Evolutionary conservation across 2,113 vertebrate genomes (phyloP).

Genomic region (Pungitius pungitius): DNA sequence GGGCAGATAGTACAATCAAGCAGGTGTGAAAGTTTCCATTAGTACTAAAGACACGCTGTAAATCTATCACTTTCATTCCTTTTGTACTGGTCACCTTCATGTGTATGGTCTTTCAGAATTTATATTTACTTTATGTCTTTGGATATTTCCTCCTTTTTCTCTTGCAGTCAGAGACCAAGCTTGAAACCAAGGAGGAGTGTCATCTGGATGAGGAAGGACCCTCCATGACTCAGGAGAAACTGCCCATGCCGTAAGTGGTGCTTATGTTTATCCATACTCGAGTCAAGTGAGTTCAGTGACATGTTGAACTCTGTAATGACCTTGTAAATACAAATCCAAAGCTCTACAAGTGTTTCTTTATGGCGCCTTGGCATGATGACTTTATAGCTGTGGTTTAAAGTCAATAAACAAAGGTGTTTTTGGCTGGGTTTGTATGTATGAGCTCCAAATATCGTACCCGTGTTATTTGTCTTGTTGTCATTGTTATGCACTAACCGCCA

Average conservation of each 20-base stretch:
- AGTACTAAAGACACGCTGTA: not conserved
- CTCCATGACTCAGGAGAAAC: conserved; percentile 70
- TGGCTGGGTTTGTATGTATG: not conserved
- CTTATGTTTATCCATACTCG: not conserved
- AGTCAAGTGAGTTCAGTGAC: conserved; percentile 10
- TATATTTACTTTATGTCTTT: not conserved
- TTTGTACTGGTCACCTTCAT: not conserved
- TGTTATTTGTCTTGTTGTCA: too few relatives aligned
- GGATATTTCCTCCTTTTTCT: conserved; percentile 11
- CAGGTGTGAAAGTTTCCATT: conserved; percentile 81
- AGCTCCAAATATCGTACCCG: not conserved
- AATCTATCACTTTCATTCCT: not conserved
- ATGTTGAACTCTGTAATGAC: not conserved
- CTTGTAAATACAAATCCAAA: not conserved
- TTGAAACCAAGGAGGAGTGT: conserved; percentile 86
- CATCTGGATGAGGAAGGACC: conserved; percentile 73
- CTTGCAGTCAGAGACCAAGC: conserved; percentile 87
- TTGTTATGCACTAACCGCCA: too few relatives aligned
- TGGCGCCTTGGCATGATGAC: not conserved
- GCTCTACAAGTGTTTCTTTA: not conserved
- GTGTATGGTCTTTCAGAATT: not conserved
- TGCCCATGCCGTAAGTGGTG: conserved; percentile 70
- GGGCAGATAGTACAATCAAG: conserved; percentile 90
- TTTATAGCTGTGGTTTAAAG: not conserved
- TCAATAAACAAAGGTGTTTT: not conserved